Percentiles rank a stretch among this genome's conserved stretches.
Conservation (phyloP, 1,140 invertebrate genomes). For the Neotoxoptera formosana region DNA sequence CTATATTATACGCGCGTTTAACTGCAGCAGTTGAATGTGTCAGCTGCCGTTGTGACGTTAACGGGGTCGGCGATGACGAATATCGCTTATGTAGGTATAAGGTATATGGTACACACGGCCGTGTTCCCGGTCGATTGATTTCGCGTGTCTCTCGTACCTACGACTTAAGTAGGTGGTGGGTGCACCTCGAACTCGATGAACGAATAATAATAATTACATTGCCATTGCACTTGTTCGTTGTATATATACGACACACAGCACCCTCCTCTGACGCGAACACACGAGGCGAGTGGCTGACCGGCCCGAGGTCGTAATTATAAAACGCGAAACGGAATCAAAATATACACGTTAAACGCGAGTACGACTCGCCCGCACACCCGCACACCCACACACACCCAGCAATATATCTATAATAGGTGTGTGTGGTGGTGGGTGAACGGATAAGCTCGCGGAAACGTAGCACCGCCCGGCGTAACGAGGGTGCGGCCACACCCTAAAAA, state of each 20-base stretch:
- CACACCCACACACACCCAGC: too few relatives aligned
- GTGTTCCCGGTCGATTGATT: constrained; percentile 1
- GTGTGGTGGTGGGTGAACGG: too few relatives aligned
- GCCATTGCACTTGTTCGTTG: not conserved
- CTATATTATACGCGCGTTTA: not conserved
- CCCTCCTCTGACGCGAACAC: not conserved
- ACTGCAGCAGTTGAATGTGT: too few relatives aligned
- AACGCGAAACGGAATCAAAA: constrained; percentile 13
- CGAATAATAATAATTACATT: not conserved
- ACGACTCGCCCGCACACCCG: not conserved
- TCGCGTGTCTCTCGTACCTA: not conserved
- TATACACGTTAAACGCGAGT: not conserved
- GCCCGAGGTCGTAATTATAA: not conserved
- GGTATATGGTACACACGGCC: not conserved
- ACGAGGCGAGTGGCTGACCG: not conserved
- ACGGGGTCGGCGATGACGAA: not conserved
- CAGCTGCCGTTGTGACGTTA: not conserved
- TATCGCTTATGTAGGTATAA: not conserved
- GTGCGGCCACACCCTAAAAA: constrained; percentile 46
- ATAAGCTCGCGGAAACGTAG: not conserved
- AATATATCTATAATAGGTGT: not conserved
- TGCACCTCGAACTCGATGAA: not conserved
- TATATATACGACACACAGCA: not conserved
- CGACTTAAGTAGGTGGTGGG: not conserved
- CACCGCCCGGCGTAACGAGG: constrained; percentile 11